Base-by-base conservation (phyloP, 2,888 invertebrate genomes). In the Hirtodrosophila confusa region DNA sequence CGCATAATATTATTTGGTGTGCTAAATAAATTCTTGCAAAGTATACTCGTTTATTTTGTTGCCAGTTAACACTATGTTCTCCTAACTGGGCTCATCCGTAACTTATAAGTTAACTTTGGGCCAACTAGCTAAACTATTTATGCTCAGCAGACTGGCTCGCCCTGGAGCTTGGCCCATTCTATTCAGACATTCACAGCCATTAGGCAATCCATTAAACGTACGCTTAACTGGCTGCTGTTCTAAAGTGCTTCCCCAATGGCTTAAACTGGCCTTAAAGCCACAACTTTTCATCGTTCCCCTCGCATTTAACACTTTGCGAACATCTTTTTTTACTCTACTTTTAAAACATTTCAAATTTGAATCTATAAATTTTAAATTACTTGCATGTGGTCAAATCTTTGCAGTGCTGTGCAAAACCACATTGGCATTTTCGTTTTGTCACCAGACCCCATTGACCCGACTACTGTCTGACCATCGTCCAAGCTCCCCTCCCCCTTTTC, bases 361-460 rank as follows among this genome's bases (percentile, higher is more conserved):
- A 75, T 71, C 63, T 71, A 75, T 75, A 75, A 75, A 75, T 75
- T 71, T 75, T 41, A 64, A 71, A 75, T 71, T 68, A 71, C 71
- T 68, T 71, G 54, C 67, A 68, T 75, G 71, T 68, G 68, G 72
- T 68, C 40, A 69, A 75, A 71, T 64, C 71, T 75, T 71, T 67
- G 75, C 60, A 44, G 55, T 44, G 56, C 60, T 43, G 60, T 24
- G 50, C 45, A 47, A 57, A 70, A 60, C 70, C 70, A n/a, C 67
- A 75, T 67, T 43, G 53, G 47, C 49, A 60, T 57, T 75, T 60
- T 70, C 66, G 55, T 75, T 74, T 60, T 71, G 74, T 75, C 74
- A 75, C 63, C 75, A 60, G 45, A 61, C 55, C 65, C 53, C 47
- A 57, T 29, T 39, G 61, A 51, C 55, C 31, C 5, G 31, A 31